These are phyloP conservation scores for Silurus asotus DNA, from an alignment of 2,113 vertebrate genomes.

Conservation along the genomic window DNA sequence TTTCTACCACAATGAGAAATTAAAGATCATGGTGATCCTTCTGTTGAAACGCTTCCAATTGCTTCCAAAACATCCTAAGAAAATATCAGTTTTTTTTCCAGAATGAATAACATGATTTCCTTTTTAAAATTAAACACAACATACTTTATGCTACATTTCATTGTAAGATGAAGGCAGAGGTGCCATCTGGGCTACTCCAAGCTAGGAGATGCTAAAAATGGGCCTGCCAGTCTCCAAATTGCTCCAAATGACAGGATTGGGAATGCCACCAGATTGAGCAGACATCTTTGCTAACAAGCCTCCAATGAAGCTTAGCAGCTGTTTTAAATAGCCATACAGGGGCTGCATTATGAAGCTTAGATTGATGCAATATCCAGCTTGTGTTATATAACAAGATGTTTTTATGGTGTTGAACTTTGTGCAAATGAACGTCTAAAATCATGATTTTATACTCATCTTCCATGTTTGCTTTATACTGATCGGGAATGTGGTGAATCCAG, in stretches of 20 bases:
- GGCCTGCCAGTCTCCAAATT: slow-evolving; percentile 47
- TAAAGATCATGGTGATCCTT: neutral
- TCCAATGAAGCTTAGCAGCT: slow-evolving; percentile 46
- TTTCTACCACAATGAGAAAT: no score
- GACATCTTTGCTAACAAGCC: slow-evolving; percentile 46
- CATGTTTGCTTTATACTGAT: no score
- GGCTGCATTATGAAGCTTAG: slow-evolving; percentile 8
- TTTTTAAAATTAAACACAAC: slow-evolving; percentile 33
- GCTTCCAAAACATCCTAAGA: neutral
- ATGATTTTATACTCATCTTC: no score
- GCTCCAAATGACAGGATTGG: slow-evolving; percentile 47
- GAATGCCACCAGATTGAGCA: slow-evolving; percentile 33
- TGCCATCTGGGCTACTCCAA: slow-evolving; percentile 53
- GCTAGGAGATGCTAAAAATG: slow-evolving; percentile 51
- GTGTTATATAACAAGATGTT: slow-evolving; percentile 3
- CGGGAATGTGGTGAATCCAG: no score
- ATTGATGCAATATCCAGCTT: neutral
- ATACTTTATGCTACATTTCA: slow-evolving; percentile 48
- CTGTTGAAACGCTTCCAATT: neutral
- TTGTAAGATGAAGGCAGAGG: slow-evolving; percentile 35
- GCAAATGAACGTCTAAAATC: no score
- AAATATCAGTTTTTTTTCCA: slow-evolving; percentile 19
- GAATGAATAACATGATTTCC: slow-evolving; percentile 41
- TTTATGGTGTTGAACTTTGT: neutral
- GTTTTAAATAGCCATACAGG: slow-evolving; percentile 37